Evolutionary conservation across 2,113 vertebrate species (phyloP).

Genomic region (Narcine bancroftii): DNA sequence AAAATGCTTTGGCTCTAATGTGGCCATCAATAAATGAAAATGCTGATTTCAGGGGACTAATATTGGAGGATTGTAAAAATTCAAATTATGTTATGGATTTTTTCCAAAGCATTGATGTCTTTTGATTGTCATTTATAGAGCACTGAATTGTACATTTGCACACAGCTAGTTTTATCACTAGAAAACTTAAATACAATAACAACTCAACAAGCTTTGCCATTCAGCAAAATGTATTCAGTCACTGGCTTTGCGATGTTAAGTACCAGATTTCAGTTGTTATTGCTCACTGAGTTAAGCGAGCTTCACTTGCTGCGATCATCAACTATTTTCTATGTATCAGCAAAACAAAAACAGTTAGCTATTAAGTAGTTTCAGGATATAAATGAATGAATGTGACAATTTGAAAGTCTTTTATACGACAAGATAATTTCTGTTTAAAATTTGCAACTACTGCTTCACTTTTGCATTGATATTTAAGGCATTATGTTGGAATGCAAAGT

Average conservation of each 20-base stretch:
- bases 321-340: conserved; percentile 54
- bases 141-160: not conserved
- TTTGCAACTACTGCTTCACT: not conserved
- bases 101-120: not conserved
- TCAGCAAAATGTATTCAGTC: conserved; percentile 58
- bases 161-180: conserved; percentile 6
- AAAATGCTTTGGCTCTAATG: not conserved
- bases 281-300: conserved; percentile 50
- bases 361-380: not conserved
- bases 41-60: not conserved
- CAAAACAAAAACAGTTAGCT: conserved; percentile 40
- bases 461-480: not conserved
- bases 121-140: not conserved
- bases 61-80: not conserved
- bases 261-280: conserved; percentile 51
- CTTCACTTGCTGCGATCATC: conserved; percentile 49
- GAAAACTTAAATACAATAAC: conserved; percentile 16
- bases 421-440: not conserved
- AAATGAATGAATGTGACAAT: not conserved
- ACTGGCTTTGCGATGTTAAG: conserved; percentile 58
- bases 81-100: not conserved
- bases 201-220: conserved; percentile 46
- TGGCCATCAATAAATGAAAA: no score
- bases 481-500: not conserved
- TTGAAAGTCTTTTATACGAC: no score